Percentiles rank a stretch among this genome's conserved stretches.
These are phyloP conservation scores for Crocodylus rhombifer DNA, from an alignment of 2,797 vertebrate genomes.

Conservation along the genomic window DNA sequence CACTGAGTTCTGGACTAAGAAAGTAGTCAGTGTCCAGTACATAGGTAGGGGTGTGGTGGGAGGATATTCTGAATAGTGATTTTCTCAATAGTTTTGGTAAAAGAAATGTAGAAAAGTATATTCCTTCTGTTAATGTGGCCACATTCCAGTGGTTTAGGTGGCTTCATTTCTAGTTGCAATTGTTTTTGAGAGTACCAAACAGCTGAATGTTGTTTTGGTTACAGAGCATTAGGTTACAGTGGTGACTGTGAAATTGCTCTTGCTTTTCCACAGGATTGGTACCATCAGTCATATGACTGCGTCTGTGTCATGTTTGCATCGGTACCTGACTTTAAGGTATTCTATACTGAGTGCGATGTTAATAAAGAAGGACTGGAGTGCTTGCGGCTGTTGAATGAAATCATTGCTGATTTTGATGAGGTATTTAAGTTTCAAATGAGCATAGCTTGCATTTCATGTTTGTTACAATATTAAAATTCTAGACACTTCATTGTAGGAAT, in stretches of 20 bases:
- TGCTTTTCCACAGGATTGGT: conserved; percentile 89
- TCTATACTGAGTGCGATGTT: conserved; percentile 98
- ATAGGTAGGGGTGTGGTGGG: neutral
- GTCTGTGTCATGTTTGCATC: conserved; percentile 99
- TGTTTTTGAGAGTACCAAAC: neutral
- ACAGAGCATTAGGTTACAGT: neutral
- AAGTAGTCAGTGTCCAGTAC: neutral
- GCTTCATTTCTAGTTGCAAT: neutral
- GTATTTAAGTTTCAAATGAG: conserved; percentile 75
- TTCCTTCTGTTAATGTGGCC: neutral
- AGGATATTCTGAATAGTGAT: neutral
- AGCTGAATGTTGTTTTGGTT: neutral
- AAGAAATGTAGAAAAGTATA: neutral
- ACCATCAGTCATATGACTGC: conserved; percentile 98
- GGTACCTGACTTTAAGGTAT: conserved; percentile 98
- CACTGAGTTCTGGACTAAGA: neutral
- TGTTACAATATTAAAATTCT: neutral
- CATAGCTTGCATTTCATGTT: neutral
- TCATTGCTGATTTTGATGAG: conserved; percentile 98
- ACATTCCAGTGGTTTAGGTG: neutral
- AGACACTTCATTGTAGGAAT: neutral
- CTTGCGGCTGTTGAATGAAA: conserved; percentile 95
- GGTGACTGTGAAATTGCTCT: neutral
- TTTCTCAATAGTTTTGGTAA: neutral
- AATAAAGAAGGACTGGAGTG: conserved; percentile 99